phyloP scores from a whole-genome alignment of 1,140 invertebrate genomes.

The Daktulosphaira vitifoliae region DNA sequence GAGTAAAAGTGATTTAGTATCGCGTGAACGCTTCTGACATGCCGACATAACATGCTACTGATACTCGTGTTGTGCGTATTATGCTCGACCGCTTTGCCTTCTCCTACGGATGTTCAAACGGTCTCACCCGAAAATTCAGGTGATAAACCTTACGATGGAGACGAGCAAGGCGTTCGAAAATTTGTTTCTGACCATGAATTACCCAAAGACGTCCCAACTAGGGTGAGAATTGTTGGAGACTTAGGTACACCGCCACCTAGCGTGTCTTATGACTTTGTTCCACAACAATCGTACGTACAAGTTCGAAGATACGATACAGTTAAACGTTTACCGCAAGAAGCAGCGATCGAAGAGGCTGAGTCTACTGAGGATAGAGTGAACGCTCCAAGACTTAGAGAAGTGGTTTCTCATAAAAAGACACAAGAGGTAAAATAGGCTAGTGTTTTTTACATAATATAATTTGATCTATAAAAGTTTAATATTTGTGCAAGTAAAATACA shows the following conservation, averaged over 20 bases:
- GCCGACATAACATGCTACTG: slow-evolving; percentile 30
- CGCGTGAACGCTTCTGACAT: slow-evolving; percentile 19
- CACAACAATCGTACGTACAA: slow-evolving; percentile 57
- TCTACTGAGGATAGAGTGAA: slow-evolving; percentile 53
- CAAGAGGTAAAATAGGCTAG: slow-evolving; percentile 47
- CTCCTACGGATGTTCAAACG: background rate
- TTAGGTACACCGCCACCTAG: slow-evolving; percentile 46
- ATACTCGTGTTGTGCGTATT: slow-evolving; percentile 23
- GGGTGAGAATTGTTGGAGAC: slow-evolving; percentile 46
- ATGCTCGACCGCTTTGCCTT: background rate
- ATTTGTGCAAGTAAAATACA: too few relatives aligned
- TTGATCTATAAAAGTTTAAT: too few relatives aligned
- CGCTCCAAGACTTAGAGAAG: slow-evolving; percentile 54
- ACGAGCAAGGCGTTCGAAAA: slow-evolving; percentile 16
- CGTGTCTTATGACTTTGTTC: slow-evolving; percentile 51
- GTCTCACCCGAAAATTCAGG: background rate
- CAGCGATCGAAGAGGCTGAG: slow-evolving; percentile 49
- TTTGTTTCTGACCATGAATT: slow-evolving; percentile 45
- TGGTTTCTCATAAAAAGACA: slow-evolving; percentile 58
- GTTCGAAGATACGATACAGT: slow-evolving; percentile 52
- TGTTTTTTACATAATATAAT: too few relatives aligned
- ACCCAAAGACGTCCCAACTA: slow-evolving; percentile 44
- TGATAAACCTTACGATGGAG: background rate
- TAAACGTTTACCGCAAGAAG: slow-evolving; percentile 51
- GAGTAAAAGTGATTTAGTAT: slow-evolving; percentile 33